Percentiles rank a stretch among this genome's conserved stretches.
Evolutionary conservation across 2,888 invertebrate species (phyloP).

Genomic region (Scaptomyza tumidula): DNA sequence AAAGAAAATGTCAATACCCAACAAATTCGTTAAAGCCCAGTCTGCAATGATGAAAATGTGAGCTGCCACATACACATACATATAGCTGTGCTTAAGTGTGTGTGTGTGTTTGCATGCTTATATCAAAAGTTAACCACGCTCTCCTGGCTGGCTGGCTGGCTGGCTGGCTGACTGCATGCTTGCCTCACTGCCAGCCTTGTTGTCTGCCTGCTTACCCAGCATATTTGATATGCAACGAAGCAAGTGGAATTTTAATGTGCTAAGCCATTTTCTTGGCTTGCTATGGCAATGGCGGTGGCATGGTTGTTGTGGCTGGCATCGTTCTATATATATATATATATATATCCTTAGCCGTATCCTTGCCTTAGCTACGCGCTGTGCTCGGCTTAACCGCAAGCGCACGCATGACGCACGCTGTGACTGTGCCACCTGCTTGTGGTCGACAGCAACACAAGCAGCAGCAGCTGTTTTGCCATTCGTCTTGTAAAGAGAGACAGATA

Average conservation of each 20-base stretch:
- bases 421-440: conserved; percentile 33
- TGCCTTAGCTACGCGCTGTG: conserved; percentile 34
- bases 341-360: conserved; percentile 29
- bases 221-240: conserved; percentile 78
- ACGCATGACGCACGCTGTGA: conserved; percentile 35
- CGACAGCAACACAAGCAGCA: neutral
- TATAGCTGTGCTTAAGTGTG: neutral
- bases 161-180: conserved; percentile 4
- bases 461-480: conserved; percentile 57
- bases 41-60: conserved; percentile 41
- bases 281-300: conserved; percentile 23
- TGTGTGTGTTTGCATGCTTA: conserved; percentile 16
- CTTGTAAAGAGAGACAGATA: conserved; percentile 46
- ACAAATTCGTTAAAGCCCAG: conserved; percentile 58
- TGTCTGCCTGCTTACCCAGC: conserved; percentile 53
- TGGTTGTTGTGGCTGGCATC: conserved; percentile 40
- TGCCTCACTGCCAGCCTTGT: neutral
- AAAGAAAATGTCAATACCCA: conserved; percentile 70
- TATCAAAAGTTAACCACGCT: conserved; percentile 65
- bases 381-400: conserved; percentile 50
- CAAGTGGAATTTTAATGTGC: conserved; percentile 79
- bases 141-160: conserved; percentile 31
- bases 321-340: conserved; percentile 11
- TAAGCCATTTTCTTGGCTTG: conserved; percentile 75
- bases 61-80: neutral